Evolutionary conservation across 35 echinoderm and acorn worm genomes (phyloP), one percentile per base, ranked within the genome.

Genomic region (Amphiura filiformis): DNA sequence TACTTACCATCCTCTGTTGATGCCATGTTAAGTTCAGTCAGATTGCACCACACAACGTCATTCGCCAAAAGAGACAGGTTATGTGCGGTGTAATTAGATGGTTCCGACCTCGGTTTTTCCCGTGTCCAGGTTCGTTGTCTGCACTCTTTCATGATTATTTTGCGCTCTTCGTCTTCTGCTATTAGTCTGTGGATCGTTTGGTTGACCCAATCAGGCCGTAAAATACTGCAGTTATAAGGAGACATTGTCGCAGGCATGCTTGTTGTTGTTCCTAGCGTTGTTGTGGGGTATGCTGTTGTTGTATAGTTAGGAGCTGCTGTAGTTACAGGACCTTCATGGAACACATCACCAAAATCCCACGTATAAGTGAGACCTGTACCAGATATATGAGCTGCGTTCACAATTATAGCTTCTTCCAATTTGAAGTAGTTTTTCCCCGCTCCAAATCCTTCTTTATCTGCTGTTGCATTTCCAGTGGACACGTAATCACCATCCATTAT

Each of bases 301-400:
- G 84, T 86, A 9, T 23, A 76, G 22, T 28, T 34, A 15, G 35
- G 57, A 41, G 39, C 35, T 22, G 56, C 44, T 0, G 84, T 83
- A 13, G 82, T 80, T 18, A 86, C 15, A 36, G 78, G 39, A 30
- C 88, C 76, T 20, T 84, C 86, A 39, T 87, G 84, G 20, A 37
- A 84, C 23, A 84, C 88, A 44, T 97, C 95, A 0, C 92, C 95
- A 89, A 97, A 97, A 79, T 97, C 95, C 90, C 91, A 97, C 18
- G 89, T 89, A 82, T 93, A 97, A 0, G 95, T 97, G 1, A 97
- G 39, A 31, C 86, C 88, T 32, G 91, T 93, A 15, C 95, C 95
- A 61, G 95, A 91, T 44, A 85, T 89, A 88, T 88, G 82, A 0
- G 91, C 91, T 31, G 87, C 84, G n/a, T 64, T 90, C 4, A 93